Evolutionary conservation across 1,140 invertebrate species (phyloP).

Genomic region (Platorchestia sp.): DNA sequence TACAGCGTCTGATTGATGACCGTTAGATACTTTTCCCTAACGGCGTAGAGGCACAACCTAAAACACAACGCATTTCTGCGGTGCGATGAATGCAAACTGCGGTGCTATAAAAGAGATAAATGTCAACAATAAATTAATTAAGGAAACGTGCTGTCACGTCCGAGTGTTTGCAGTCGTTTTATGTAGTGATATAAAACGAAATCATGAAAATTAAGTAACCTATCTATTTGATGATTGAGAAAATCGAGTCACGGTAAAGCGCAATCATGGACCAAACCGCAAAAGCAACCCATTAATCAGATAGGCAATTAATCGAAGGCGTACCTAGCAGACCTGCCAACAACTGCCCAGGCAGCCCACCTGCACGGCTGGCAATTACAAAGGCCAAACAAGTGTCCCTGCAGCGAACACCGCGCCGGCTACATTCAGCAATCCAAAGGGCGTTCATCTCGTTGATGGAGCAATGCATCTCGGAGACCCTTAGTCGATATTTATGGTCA

Average conservation of each 20-base stretch:
- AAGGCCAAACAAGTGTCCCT: background rate
- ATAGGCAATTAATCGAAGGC: background rate
- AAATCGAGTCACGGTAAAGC: background rate
- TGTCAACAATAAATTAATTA: background rate
- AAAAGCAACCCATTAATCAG: background rate
- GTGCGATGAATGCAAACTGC: background rate
- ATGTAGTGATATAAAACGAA: background rate
- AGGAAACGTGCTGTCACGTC: background rate
- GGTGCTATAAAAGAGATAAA: background rate
- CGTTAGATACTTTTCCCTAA: no score
- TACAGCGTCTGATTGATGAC: no score
- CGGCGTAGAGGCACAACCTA: background rate
- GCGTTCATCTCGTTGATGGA: slow-evolving; percentile 49
- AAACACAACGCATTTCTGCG: background rate
- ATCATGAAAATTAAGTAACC: background rate
- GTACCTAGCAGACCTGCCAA: background rate
- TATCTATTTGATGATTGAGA: background rate
- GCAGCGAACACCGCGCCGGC: background rate
- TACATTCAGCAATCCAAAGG: slow-evolving; percentile 43
- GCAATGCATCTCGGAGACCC: slow-evolving; percentile 36
- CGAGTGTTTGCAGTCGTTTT: background rate
- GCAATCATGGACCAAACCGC: background rate
- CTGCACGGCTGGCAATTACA: background rate
- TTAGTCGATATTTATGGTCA: slow-evolving; percentile 53
- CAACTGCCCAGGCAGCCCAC: background rate